These are phyloP conservation scores for Leptodactylus fuscus DNA, from an alignment of 2,113 vertebrate species.

Conservation along the genomic window DNA sequence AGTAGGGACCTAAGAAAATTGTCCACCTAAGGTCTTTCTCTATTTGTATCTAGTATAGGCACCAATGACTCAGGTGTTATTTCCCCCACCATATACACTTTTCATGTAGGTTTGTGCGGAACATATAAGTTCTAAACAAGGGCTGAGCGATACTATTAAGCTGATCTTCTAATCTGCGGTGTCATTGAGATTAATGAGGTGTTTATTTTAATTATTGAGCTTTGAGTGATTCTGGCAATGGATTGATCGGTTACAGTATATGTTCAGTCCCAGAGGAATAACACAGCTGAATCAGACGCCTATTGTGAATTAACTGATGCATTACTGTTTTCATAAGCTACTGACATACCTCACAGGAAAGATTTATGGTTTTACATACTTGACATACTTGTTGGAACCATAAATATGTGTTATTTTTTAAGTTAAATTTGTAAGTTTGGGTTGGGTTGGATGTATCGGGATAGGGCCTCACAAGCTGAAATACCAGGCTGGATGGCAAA, in stretches of 20 bases:
- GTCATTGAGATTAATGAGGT: constrained; percentile 51
- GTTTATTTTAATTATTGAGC: constrained; percentile 46
- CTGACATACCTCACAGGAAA: constrained; percentile 39
- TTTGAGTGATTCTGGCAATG: constrained; percentile 22
- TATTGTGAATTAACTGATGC: constrained; percentile 50
- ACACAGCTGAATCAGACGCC: constrained; percentile 32
- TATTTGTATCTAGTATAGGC: too few species aligned
- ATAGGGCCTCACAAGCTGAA: not conserved
- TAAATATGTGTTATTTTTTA: constrained; percentile 16
- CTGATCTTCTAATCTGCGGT: constrained; percentile 17
- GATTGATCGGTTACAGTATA: constrained; percentile 40
- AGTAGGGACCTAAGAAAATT: too few species aligned
- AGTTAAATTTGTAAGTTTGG: not conserved
- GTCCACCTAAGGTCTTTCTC: too few species aligned
- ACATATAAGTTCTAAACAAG: constrained; percentile 1
- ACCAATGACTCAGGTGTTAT: not conserved
- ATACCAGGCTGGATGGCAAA: not conserved
- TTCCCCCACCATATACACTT: not conserved
- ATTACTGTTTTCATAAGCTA: constrained; percentile 43
- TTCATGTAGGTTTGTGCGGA: not conserved
- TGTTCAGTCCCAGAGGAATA: constrained; percentile 18
- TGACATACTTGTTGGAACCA: constrained; percentile 20
- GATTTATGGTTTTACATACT: constrained; percentile 23
- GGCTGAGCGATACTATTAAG: not conserved
- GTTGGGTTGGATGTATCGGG: not conserved